phyloP scores from a whole-genome alignment of 2,888 invertebrate genomes.

The Melinopterus prodromus region DNA sequence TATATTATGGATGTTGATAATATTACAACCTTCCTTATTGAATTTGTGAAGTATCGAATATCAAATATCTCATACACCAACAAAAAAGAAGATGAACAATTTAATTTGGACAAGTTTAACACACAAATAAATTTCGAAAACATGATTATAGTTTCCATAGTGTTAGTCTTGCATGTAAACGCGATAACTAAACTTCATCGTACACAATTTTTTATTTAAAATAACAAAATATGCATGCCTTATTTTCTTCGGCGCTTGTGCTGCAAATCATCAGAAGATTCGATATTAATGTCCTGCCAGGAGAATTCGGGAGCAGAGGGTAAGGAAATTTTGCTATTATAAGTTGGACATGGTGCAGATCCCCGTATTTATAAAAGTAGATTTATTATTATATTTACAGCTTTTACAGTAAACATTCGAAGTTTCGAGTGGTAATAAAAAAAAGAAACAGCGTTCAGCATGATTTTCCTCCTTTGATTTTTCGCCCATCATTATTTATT shows the following conservation, averaged over 20 bases:
- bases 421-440: neutral
- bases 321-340: neutral
- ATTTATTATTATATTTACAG: neutral
- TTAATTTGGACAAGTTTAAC: too few relatives aligned
- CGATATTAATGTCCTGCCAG: neutral
- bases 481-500: slow-evolving; percentile 6
- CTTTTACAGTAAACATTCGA: neutral
- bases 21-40: too few relatives aligned
- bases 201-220: neutral
- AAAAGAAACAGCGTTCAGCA: neutral
- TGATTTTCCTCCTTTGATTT: slow-evolving; percentile 13
- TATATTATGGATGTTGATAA: too few relatives aligned
- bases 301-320: neutral
- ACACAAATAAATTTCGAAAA: too few relatives aligned
- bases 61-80: too few relatives aligned
- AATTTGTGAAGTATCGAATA: too few relatives aligned
- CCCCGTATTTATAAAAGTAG: neutral
- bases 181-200: neutral
- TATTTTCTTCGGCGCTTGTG: neutral
- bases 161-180: too few relatives aligned
- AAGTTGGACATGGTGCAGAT: neutral
- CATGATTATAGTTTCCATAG: too few relatives aligned
- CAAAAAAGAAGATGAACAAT: too few relatives aligned
- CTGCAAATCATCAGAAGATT: neutral
- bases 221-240: slow-evolving; percentile 4